These are phyloP conservation scores for Ophion obscuratus DNA, from an alignment of 2,888 invertebrate genomes.

Conservation along the genomic window DNA sequence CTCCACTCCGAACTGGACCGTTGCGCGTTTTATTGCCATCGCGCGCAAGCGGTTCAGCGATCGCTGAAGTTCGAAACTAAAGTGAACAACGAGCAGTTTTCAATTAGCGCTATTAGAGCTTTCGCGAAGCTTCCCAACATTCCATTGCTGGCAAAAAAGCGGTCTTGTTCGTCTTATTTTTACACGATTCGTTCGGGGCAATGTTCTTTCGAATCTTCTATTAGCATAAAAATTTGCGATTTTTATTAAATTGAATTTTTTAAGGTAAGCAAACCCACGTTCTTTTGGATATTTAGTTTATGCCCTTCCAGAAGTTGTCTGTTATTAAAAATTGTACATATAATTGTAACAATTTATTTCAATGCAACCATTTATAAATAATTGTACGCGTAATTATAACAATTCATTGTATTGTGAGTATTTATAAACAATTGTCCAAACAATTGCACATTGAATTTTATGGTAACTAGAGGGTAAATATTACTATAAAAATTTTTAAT, in stretches of 20 bases:
- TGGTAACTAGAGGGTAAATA: no score
- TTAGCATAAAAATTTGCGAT: background rate
- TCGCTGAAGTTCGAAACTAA: constrained; percentile 44
- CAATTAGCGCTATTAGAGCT: constrained; percentile 58
- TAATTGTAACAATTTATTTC: no score
- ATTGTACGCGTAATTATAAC: no score
- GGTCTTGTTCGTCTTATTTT: background rate
- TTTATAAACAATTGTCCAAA: background rate
- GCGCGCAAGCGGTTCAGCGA: constrained; percentile 22
- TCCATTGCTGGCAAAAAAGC: background rate
- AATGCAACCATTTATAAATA: no score
- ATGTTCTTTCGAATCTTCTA: background rate
- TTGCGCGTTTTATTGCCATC: background rate
- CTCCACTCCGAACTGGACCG: background rate
- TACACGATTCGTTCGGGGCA: background rate
- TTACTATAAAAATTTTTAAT: no score
- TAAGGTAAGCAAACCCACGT: background rate
- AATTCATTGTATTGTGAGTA: background rate
- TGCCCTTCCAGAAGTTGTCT: background rate
- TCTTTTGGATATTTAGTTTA: background rate
- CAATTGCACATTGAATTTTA: no score
- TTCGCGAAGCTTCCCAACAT: constrained; percentile 6
- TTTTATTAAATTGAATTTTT: background rate
- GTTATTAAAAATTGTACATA: no score
- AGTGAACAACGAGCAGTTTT: constrained; percentile 48